Conservation (phyloP, 2,888 invertebrate genomes). For the Tribolium freemani region DNA sequence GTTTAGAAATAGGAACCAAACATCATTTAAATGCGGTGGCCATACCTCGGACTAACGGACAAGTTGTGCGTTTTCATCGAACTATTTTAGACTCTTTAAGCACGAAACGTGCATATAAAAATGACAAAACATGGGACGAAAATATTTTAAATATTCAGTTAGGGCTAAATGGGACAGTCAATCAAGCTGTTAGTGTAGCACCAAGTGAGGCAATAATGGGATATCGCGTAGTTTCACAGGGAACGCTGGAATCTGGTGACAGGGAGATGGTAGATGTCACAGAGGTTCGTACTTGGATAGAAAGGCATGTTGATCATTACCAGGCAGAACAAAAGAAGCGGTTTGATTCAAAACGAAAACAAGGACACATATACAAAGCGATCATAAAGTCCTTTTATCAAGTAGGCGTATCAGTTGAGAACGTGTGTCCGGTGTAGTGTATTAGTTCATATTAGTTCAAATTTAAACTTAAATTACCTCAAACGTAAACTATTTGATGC, state of each 20-base stretch:
- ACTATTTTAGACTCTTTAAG: slow-evolving; percentile 23
- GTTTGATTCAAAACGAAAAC: background rate
- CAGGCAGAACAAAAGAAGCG: background rate
- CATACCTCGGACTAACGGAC: slow-evolving; percentile 35
- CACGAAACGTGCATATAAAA: slow-evolving; percentile 19
- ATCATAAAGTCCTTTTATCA: too few relatives aligned
- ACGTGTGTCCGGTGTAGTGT: too few relatives aligned
- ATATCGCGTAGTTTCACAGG: slow-evolving; percentile 32
- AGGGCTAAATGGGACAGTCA: slow-evolving; percentile 35
- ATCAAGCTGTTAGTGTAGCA: slow-evolving; percentile 38
- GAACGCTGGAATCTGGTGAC: background rate
- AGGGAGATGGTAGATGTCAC: slow-evolving; percentile 34
- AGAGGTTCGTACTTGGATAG: slow-evolving; percentile 1
- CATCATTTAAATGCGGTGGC: slow-evolving; percentile 42
- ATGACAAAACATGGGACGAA: slow-evolving; percentile 33
- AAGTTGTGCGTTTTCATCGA: slow-evolving; percentile 34
- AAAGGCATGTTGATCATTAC: background rate
- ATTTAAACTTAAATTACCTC: too few relatives aligned
- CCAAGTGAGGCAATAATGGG: slow-evolving; percentile 46
- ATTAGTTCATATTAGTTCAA: too few relatives aligned
- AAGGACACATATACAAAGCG: too few relatives aligned
- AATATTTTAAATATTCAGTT: slow-evolving; percentile 33
- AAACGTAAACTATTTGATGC: too few relatives aligned
- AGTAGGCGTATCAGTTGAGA: too few relatives aligned
- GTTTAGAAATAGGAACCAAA: slow-evolving; percentile 1